Conservation (phyloP, 2,888 invertebrate genomes). For the Synergus itoensis region DNA sequence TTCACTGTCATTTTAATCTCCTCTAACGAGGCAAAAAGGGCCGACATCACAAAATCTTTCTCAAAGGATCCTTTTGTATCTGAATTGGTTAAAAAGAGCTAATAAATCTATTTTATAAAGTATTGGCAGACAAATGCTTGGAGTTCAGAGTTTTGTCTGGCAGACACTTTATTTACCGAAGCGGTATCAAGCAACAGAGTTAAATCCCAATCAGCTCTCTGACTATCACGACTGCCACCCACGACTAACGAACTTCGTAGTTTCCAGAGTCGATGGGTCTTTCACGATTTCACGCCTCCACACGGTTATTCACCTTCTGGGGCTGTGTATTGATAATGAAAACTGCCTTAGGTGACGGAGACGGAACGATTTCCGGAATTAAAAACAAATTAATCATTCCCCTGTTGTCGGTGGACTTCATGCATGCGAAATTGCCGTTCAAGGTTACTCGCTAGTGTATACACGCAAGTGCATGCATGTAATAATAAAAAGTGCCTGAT, state of each 20-base stretch:
- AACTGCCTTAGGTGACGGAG: neutral
- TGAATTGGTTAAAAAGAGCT: neutral
- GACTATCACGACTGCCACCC: neutral
- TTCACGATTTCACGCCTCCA: neutral
- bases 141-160: neutral
- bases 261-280: neutral
- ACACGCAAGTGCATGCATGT: neutral
- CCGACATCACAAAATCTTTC: neutral
- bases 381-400: conserved; percentile 3
- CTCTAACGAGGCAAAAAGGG: neutral
- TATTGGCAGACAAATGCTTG: neutral
- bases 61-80: neutral
- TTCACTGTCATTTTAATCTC: conserved; percentile 40
- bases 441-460: neutral
- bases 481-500: neutral
- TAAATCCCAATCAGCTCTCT: conserved; percentile 15
- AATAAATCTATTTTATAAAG: neutral
- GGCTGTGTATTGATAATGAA: neutral
- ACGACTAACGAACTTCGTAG: conserved; percentile 7
- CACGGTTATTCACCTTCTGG: neutral
- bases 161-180: neutral
- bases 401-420: neutral
- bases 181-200: neutral
- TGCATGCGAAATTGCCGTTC: neutral
- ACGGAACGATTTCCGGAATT: conserved; percentile 9